Percentiles rank a stretch among this genome's conserved stretches.
Evolutionary conservation across 2,888 invertebrate species (phyloP).

Genomic region (Augiades crinisus): DNA sequence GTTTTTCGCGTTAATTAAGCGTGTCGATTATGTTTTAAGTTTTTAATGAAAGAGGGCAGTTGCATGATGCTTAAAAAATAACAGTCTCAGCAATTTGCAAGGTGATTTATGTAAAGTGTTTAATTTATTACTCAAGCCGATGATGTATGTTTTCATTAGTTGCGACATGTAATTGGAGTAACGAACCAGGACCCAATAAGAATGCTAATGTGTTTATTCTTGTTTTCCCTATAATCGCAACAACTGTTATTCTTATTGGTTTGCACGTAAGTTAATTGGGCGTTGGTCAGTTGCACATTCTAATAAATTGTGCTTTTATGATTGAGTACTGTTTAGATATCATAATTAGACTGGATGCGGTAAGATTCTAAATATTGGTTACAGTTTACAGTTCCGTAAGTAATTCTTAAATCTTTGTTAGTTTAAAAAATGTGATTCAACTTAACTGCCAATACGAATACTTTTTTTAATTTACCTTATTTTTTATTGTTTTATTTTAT

Average conservation of each 20-base stretch:
- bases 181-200: neutral
- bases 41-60: neutral
- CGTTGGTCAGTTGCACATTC: neutral
- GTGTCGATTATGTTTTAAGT: neutral
- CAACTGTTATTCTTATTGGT: neutral
- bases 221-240: constrained; percentile 1
- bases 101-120: neutral
- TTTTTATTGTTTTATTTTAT: too few species aligned
- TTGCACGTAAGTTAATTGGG: constrained; percentile 4
- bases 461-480: too few species aligned
- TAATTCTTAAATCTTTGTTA: too few species aligned
- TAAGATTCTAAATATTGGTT: neutral
- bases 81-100: neutral
- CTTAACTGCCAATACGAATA: too few species aligned
- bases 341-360: neutral
- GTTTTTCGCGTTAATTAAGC: neutral
- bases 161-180: constrained; percentile 2
- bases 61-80: neutral
- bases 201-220: constrained; percentile 8
- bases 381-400: too few species aligned
- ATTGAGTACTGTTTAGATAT: neutral
- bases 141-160: constrained; percentile 6
- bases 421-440: too few species aligned
- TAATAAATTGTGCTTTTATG: neutral
- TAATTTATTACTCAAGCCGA: neutral